These are phyloP conservation scores for Tyrannus savana DNA, from an alignment of 2,113 vertebrate genomes.

Conservation along the genomic window DNA sequence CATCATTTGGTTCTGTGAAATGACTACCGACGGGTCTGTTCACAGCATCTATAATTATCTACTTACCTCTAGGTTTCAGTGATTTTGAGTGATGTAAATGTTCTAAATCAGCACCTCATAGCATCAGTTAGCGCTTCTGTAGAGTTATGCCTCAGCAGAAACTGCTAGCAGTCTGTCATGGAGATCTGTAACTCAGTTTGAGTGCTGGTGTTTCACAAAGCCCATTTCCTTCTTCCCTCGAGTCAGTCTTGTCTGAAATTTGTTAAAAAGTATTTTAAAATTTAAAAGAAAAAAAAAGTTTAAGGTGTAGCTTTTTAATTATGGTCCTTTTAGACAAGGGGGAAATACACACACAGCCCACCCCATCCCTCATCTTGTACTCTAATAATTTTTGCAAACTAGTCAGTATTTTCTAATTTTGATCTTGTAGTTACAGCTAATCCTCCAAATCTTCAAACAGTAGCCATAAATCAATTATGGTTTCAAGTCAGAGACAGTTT, in stretches of 20 bases:
- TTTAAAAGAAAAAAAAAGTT: neutral
- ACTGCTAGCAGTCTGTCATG: neutral
- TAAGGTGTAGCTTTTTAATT: neutral
- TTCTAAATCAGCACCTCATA: conserved; percentile 14
- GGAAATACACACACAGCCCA: neutral
- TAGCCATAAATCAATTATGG: neutral
- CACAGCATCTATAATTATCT: conserved; percentile 39
- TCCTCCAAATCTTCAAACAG: neutral
- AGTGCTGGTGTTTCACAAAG: neutral
- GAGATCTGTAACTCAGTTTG: neutral
- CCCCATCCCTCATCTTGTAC: neutral
- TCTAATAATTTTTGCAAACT: neutral
- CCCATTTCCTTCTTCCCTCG: neutral
- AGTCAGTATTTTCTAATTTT: neutral
- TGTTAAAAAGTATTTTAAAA: neutral
- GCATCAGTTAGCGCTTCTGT: neutral
- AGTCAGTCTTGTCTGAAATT: neutral
- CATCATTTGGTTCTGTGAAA: neutral
- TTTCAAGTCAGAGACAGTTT: neutral
- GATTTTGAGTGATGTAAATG: conserved; percentile 12
- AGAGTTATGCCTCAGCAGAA: neutral
- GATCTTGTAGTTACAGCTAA: neutral
- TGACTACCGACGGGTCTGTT: neutral
- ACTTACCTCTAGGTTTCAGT: conserved; percentile 37
- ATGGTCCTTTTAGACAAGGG: neutral